These are phyloP conservation scores for Napeogenes inachia DNA, from an alignment of 2,888 invertebrate genomes.

Conservation along the genomic window DNA sequence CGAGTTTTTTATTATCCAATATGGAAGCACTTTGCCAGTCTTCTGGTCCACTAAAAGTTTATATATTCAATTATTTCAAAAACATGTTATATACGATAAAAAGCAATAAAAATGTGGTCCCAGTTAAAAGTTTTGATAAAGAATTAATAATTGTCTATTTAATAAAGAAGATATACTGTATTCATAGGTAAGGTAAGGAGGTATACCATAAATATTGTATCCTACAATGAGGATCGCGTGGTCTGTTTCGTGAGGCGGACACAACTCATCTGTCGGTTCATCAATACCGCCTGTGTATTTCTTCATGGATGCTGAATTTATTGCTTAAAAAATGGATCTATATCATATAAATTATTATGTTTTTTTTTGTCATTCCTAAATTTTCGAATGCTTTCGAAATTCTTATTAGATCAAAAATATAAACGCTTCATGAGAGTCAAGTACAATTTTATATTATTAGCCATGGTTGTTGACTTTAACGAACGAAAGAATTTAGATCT, in stretches of 20 bases:
- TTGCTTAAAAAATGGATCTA: constrained; percentile 36
- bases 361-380: background rate
- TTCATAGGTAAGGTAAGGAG: background rate
- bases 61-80: background rate
- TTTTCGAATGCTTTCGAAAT: too few relatives aligned
- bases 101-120: too few relatives aligned
- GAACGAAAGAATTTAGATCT: too few relatives aligned
- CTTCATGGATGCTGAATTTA: constrained; percentile 47
- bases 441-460: too few relatives aligned
- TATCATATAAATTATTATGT: background rate
- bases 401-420: too few relatives aligned
- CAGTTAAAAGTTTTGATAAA: too few relatives aligned
- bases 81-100: constrained; percentile 4
- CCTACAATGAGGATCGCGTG: constrained; percentile 47
- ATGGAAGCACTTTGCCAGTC: constrained; percentile 33
- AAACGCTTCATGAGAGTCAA: too few relatives aligned
- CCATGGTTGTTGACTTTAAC: too few relatives aligned
- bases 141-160: too few relatives aligned
- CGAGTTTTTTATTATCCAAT: constrained; percentile 63
- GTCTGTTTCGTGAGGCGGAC: constrained; percentile 33
- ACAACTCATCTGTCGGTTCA: constrained; percentile 39
- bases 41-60: constrained; percentile 34
- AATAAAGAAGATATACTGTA: too few relatives aligned
- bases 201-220: constrained; percentile 36
- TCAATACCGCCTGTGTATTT: constrained; percentile 40